Percentiles rank a stretch among this genome's conserved stretches.
Conservation (phyloP, 53 echinoderm and acorn worm genomes). For the Echinometra lucunter region DNA sequence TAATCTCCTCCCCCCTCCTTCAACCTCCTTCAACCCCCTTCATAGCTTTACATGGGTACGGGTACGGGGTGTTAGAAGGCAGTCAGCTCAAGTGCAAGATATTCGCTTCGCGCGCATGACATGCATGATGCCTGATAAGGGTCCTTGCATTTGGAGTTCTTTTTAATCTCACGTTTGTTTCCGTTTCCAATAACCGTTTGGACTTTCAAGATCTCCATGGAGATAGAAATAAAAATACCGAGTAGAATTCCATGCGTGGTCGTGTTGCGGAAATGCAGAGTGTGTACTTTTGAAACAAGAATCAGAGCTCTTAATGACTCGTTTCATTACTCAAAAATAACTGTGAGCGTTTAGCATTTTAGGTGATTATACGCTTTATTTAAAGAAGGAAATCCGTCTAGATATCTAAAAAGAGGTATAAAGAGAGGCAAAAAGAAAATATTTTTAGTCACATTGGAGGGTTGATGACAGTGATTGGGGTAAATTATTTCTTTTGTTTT, state of each 20-base stretch:
- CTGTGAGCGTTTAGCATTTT: too few relatives aligned
- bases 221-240: not conserved
- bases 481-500: too few relatives aligned
- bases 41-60: not conserved
- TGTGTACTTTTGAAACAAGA: not conserved
- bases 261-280: not conserved
- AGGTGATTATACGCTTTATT: too few relatives aligned
- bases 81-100: not conserved
- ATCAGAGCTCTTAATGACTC: too few relatives aligned
- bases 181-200: not conserved
- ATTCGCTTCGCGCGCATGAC: too few relatives aligned
- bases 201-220: not conserved
- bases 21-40: not conserved
- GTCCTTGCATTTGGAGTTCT: not conserved
- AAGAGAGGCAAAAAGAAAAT: too few relatives aligned
- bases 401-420: too few relatives aligned
- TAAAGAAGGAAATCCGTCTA: too few relatives aligned
- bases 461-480: too few relatives aligned
- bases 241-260: not conserved
- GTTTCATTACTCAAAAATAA: too few relatives aligned
- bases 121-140: not conserved
- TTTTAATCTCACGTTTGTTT: not conserved
- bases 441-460: too few relatives aligned
- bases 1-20: constrained; percentile 34
- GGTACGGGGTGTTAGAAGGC: not conserved